Evolutionary conservation across 2,888 invertebrate genomes (phyloP), one percentile per base, ranked within the genome.

Genomic region (Melipona bicolor): DNA sequence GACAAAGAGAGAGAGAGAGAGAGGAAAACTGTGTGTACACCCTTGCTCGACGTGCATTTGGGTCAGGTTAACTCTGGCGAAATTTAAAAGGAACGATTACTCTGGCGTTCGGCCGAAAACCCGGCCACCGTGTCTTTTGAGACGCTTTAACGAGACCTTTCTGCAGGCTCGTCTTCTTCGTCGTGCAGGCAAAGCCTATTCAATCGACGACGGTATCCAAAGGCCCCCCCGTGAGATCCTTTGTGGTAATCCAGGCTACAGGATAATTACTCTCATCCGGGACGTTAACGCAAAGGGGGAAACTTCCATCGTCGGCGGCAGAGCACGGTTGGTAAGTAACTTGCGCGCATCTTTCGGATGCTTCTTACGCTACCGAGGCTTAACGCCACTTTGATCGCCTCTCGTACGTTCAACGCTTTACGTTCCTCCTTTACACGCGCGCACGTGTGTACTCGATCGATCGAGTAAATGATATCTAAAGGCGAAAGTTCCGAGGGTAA

Each of bases 101-200:
- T 73, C 69, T 27, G 24, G 64, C 65, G 67, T 52, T 32, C 24
- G 50, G 21, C 49, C 74, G 52, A 65, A 75, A 82, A 72, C 36
- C 52, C 52, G 32, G 54, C 49, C n/a, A 54, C 64, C 54, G 73
- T 43, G 52, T 64, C 56, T 62, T 64, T 74, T 68, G 78, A 77
- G 72, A 86, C n/a, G 62, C 70, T 84, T 86, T 87, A 86, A 87
- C 64, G 81, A 87, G 80, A 52, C 68, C 56, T 52, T 49, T 54
- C 61, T 15, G 36, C 32, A 52, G 56, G 32, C 11, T 13, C n/a
- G 21, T 4, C 36, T 49, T 50, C 27, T 0, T 68, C n/a, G 4
- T 17, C 21, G 52, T 52, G 52, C 27, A 61, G 11, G n/a, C 17
- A 75, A n/a, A 62, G 32, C 32, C 43, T 50, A 67, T 71, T 79